These are phyloP conservation scores for Zaprionus kolodkinae DNA, from an alignment of 1,140 invertebrate genomes.

Conservation along the genomic window DNA sequence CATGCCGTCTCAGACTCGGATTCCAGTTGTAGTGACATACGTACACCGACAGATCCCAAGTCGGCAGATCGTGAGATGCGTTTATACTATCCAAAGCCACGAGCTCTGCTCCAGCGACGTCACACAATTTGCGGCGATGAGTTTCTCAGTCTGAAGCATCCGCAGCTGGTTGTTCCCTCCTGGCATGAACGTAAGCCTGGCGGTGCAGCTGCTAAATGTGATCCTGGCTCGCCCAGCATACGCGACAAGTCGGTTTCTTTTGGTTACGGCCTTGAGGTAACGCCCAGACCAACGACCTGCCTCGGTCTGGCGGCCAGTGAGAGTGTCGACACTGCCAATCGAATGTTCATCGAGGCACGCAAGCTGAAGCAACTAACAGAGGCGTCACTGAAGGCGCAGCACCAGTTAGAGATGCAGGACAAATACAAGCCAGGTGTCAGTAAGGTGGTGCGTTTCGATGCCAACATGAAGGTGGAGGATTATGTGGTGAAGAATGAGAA, in stretches of 20 bases:
- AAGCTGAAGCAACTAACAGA: conserved; percentile 72
- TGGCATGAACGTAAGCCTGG: conserved; percentile 74
- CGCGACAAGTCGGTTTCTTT: conserved; percentile 89
- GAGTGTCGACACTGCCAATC: conserved; percentile 49
- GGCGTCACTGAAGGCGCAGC: conserved; percentile 53
- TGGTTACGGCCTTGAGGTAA: conserved; percentile 88
- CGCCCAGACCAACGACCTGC: conserved; percentile 88
- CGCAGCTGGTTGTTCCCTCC: conserved; percentile 60
- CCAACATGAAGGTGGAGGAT: conserved; percentile 79
- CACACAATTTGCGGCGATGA: conserved; percentile 92
- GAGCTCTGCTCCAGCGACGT: conserved; percentile 90
- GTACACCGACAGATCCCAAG: conserved; percentile 77
- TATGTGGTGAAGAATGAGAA: conserved; percentile 78
- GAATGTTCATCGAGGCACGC: conserved; percentile 51
- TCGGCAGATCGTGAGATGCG: conserved; percentile 81
- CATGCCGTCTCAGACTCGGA: conserved; percentile 75
- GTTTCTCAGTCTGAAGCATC: conserved; percentile 62
- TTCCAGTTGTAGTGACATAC: conserved; percentile 81
- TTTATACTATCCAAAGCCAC: conserved; percentile 91
- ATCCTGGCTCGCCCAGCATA: conserved; percentile 84
- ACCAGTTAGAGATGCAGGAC: conserved; percentile 51
- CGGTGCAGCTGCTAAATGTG: conserved; percentile 55
- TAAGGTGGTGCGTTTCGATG: conserved; percentile 82
- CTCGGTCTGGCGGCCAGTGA: conserved; percentile 84
- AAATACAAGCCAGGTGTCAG: conserved; percentile 79